These are phyloP conservation scores for Hemithea aestivaria DNA, from an alignment of 2,888 invertebrate species.

Conservation along the genomic window DNA sequence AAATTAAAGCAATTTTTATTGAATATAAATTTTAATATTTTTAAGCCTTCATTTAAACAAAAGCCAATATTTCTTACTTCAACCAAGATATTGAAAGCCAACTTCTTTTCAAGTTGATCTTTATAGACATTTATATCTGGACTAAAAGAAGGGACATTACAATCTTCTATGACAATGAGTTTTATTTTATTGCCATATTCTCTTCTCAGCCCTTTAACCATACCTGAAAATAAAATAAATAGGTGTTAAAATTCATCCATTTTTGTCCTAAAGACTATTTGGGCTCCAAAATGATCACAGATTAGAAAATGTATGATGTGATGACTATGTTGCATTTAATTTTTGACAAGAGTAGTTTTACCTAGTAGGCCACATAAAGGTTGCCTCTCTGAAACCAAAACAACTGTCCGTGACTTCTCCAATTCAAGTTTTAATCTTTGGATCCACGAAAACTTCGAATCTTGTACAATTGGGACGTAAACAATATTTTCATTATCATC, in stretches of 20 bases:
- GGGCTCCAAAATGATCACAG: too few relatives aligned
- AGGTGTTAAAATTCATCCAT: too few relatives aligned
- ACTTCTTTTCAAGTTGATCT: conserved; percentile 77
- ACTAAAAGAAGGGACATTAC: conserved; percentile 70
- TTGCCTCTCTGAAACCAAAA: conserved; percentile 46
- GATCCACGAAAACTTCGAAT: conserved; percentile 46
- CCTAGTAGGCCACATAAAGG: conserved; percentile 47
- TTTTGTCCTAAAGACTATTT: too few relatives aligned
- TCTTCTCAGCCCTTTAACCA: conserved; percentile 83
- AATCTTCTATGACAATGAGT: conserved; percentile 69
- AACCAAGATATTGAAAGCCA: conserved; percentile 81
- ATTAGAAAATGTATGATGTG: too few relatives aligned
- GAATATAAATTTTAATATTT: background rate
- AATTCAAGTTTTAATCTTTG: conserved; percentile 38
- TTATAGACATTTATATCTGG: conserved; percentile 62
- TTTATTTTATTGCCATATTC: conserved; percentile 72
- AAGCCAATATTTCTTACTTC: too few relatives aligned
- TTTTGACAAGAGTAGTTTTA: too few relatives aligned
- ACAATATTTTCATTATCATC: conserved; percentile 23
- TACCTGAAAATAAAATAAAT: conserved; percentile 59
- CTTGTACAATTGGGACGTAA: conserved; percentile 39
- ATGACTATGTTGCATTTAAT: too few relatives aligned
- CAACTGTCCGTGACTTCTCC: conserved; percentile 36
- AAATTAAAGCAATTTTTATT: background rate
- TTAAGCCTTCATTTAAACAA: conserved; percentile 5